Conservation (phyloP, 2,797 vertebrate species). For the Alcedo quadribrachys region DNA sequence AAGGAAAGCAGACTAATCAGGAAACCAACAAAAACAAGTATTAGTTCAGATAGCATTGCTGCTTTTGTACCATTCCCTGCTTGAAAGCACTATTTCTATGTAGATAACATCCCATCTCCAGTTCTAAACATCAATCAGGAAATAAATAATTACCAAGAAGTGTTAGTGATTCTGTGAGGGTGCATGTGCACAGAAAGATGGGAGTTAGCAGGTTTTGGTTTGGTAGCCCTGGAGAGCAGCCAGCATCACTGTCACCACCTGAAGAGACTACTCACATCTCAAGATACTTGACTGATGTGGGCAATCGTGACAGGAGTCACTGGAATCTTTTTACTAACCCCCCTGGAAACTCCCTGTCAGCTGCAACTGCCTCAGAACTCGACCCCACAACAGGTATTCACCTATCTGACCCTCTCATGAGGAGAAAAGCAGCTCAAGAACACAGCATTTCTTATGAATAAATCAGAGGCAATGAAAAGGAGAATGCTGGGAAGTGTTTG, state of each 20-base stretch:
- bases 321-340: neutral
- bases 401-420: neutral
- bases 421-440: rapidly evolving
- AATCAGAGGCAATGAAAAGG: neutral
- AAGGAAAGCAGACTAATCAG: neutral
- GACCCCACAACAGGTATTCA: neutral
- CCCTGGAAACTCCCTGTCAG: neutral
- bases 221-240: neutral
- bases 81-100: neutral
- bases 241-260: neutral
- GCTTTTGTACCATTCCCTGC: neutral
- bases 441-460: neutral
- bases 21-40: neutral
- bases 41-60: rapidly evolving
- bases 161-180: neutral
- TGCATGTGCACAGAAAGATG: neutral
- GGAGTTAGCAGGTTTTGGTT: neutral
- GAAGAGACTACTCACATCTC: neutral
- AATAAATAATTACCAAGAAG: neutral
- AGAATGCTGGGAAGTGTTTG: neutral
- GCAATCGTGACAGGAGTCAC: neutral
- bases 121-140: neutral
- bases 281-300: neutral
- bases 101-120: neutral
- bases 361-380: neutral